Evolutionary conservation across 2,113 vertebrate species (phyloP).

Genomic region (Propithecus coquereli): DNA sequence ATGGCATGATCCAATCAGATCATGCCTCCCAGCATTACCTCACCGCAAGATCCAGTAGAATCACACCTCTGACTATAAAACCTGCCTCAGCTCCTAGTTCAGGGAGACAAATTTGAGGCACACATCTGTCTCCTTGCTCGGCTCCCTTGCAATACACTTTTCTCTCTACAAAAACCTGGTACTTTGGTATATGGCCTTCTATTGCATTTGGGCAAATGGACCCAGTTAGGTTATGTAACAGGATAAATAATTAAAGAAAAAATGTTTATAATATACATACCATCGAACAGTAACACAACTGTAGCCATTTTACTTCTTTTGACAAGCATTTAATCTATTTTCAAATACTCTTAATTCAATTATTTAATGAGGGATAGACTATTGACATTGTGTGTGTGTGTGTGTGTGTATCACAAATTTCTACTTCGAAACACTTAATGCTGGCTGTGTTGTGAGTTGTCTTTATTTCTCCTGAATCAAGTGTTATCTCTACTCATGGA

Average conservation of each 20-base stretch:
- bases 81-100: no score
- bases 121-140: no score
- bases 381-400: background rate
- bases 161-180: no score
- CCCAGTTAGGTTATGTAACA: background rate
- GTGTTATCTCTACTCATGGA: background rate
- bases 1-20: no score
- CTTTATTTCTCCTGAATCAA: background rate
- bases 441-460: background rate
- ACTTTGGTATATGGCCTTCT: no score
- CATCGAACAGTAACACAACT: background rate
- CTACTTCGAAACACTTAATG: background rate
- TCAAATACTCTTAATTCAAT: background rate
- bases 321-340: background rate
- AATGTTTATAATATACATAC: background rate
- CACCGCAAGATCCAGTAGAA: no score
- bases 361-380: background rate
- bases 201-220: no score
- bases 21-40: no score
- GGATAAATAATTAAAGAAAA: background rate
- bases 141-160: no score
- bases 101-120: no score
- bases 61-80: no score
- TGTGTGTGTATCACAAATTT: background rate
- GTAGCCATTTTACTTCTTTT: conserved; percentile 45